Base-by-base conservation (phyloP, 2,888 invertebrate genomes). In the Harpalus rufipes region DNA sequence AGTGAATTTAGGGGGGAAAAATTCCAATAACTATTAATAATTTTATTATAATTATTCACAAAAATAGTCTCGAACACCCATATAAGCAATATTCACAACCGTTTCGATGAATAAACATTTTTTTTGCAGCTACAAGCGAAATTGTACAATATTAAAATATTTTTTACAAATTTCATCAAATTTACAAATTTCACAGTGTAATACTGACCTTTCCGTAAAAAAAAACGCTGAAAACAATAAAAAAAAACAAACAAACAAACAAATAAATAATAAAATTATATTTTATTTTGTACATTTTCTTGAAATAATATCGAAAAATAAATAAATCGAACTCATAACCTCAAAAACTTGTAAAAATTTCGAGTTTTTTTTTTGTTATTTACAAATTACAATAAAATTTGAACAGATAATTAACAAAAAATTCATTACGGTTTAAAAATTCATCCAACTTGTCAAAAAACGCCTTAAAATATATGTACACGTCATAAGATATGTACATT, bases 261-360 rank as follows among this genome's bases (percentile, higher is more conserved):
- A 72, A 74, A 85, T 86, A 85, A 76, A 84, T 80, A 74, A 68
- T 78, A 78, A 74, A 80, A 85, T 80, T 58, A 79, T 85, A 84
- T 82, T 82, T 44, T 85, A 86, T 78, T 85, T 86, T 86, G 86
- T 86, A 86, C 84, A 87, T 86, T 86, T 85, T 85, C 63, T 92
- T 92, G 92, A 91, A 92, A 92, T 92, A 92, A 92, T 91, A 21
- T 21, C 21, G 21, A 3, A 21, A 92, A 92, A 92, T 84, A 92
- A 92, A 92, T 92, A 92, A 92, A 92, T 92, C 92, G 92, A 72
- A 16, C 39, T 12, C n/a, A n/a, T n/a, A n/a, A n/a, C n/a, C n/a
- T 72, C 14, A 44, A 72, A 39, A n/a, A 7, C 14, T 44, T 10
- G 7, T 44, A 10, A 10, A 10, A 44, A 44, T 21, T 44, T 10